phyloP scores from a whole-genome alignment of 2,113 vertebrate genomes.

The Callospermophilus lateralis region DNA sequence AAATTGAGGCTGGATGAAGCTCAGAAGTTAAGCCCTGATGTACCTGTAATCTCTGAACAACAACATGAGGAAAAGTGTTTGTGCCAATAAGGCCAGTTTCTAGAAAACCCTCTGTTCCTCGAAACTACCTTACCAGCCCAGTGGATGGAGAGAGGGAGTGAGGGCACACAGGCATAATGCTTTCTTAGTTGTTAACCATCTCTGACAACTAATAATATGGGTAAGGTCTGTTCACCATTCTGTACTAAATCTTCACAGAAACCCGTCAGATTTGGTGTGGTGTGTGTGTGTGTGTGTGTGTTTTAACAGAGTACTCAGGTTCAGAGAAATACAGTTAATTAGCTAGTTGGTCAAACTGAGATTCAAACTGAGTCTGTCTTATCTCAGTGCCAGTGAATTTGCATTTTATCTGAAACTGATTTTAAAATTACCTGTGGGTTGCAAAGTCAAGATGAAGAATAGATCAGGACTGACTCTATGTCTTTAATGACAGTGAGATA shows the following conservation, averaged over 20 bases:
- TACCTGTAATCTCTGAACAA: conserved; percentile 26
- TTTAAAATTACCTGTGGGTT: conserved; percentile 5
- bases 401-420: background rate
- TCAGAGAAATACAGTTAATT: background rate
- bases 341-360: background rate
- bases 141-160: background rate
- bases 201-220: background rate
- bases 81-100: background rate
- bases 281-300: background rate
- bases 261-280: background rate
- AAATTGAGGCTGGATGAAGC: conserved; percentile 26
- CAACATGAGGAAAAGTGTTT: background rate
- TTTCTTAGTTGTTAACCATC: background rate
- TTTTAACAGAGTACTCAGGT: background rate
- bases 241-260: conserved; percentile 11
- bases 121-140: background rate
- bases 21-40: conserved; percentile 10
- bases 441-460: background rate
- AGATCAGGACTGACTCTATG: background rate
- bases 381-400: background rate
- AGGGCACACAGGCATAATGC: background rate
- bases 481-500: background rate
- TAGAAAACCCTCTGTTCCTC: background rate
- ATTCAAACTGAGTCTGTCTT: background rate
- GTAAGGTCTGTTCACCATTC: background rate